These are phyloP conservation scores for Sakesphorus luctuosus DNA, from an alignment of 2,113 vertebrate species.

Conservation along the genomic window DNA sequence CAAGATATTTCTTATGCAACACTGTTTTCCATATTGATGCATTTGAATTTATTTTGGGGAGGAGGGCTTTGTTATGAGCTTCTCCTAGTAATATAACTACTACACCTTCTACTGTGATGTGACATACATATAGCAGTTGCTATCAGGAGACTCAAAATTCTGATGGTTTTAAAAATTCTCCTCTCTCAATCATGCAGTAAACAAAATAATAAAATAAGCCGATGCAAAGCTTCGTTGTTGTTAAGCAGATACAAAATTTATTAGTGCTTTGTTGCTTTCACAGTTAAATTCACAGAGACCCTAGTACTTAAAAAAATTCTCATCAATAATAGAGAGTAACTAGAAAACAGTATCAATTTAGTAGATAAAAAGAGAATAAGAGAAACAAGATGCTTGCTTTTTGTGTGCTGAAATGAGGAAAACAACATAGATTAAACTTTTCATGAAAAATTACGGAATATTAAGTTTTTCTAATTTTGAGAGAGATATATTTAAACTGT, in stretches of 20 bases:
- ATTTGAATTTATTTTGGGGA: neutral
- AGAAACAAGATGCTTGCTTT: neutral
- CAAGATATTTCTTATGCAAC: neutral
- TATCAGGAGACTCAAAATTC: neutral
- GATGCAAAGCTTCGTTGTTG: neutral
- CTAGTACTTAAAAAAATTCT: neutral
- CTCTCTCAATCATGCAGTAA: neutral
- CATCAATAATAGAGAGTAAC: constrained; percentile 5
- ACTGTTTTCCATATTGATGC: neutral
- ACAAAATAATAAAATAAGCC: neutral
- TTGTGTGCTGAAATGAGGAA: neutral
- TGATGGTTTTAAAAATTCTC: neutral
- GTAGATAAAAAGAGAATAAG: neutral
- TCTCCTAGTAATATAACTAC: neutral
- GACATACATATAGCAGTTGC: accelerated
- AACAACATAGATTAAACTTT: neutral
- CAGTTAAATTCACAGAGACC: neutral
- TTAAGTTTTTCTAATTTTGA: neutral
- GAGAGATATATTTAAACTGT: neutral
- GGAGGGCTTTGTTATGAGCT: neutral
- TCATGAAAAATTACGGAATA: neutral
- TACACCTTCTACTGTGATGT: neutral
- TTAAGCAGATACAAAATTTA: constrained; percentile 16
- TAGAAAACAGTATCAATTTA: neutral
- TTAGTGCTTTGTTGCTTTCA: neutral